phyloP scores from a whole-genome alignment of 1,140 invertebrate genomes.

The Nymphalis io region DNA sequence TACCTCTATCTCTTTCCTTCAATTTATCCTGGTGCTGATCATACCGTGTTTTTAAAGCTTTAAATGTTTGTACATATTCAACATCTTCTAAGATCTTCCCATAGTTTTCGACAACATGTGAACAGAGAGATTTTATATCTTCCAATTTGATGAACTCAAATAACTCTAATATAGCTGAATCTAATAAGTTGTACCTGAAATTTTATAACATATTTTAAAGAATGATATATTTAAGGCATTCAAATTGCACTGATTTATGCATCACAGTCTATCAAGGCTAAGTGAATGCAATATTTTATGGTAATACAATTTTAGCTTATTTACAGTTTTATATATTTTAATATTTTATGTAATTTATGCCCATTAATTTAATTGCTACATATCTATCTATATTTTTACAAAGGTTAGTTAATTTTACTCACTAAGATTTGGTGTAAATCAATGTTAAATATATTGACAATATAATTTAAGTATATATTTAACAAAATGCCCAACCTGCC shows the following conservation, averaged over 20 bases:
- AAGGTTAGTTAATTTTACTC: no score
- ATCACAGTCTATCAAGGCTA: no score
- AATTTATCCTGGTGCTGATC: slow-evolving; percentile 96
- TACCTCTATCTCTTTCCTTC: slow-evolving; percentile 90
- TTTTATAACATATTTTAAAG: slow-evolving; percentile 9
- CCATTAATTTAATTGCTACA: no score
- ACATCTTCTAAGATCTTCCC: slow-evolving; percentile 95
- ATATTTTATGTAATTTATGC: no score
- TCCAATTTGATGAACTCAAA: slow-evolving; percentile 99
- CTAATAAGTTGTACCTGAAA: slow-evolving; percentile 96
- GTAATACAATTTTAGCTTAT: no score
- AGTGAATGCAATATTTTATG: no score
- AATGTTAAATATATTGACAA: neutral
- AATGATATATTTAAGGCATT: no score
- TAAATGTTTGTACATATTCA: slow-evolving; percentile 98
- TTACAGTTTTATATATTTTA: no score
- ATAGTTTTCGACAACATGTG: slow-evolving; percentile 97
- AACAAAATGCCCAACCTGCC: slow-evolving; percentile 80
- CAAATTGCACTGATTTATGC: neutral
- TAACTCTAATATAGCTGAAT: slow-evolving; percentile 99
- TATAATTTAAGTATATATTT: neutral
- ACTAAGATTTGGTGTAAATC: no score
- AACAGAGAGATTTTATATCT: slow-evolving; percentile 97
- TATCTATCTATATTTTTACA: no score
- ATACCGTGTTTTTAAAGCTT: slow-evolving; percentile 93